phyloP scores from a whole-genome alignment of 2,888 invertebrate genomes.

The Drosophila tripunctata region DNA sequence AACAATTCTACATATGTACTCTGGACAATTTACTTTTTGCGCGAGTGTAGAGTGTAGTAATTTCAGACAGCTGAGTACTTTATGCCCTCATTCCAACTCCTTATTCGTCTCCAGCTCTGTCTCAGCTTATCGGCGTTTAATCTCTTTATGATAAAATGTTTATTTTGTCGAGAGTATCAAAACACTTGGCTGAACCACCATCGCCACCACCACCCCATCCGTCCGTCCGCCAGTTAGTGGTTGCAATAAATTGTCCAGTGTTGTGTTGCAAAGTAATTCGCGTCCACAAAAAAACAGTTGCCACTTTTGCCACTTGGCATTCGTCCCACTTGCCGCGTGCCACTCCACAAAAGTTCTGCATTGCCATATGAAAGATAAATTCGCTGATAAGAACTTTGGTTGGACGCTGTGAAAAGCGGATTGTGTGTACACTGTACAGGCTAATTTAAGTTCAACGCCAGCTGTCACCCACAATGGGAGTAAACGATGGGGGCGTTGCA shows the following conservation, averaged over 20 bases:
- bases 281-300: conserved; percentile 34
- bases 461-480: conserved; percentile 63
- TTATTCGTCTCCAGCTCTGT: background rate
- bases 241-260: conserved; percentile 71
- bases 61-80: conserved; percentile 8
- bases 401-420: conserved; percentile 64
- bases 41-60: background rate
- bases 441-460: conserved; percentile 80
- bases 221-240: conserved; percentile 43
- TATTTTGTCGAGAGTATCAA: conserved; percentile 70
- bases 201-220: conserved; percentile 4
- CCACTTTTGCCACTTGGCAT: conserved; percentile 2
- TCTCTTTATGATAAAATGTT: conserved; percentile 81
- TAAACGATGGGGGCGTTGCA: conserved; percentile 30
- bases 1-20: too few species aligned
- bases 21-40: too few species aligned
- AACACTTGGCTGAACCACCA: conserved; percentile 32
- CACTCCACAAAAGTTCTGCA: conserved; percentile 55
- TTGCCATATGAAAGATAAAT: conserved; percentile 78
- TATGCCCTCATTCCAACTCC: background rate
- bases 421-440: conserved; percentile 61
- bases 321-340: conserved; percentile 9
- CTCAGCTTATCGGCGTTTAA: conserved; percentile 69
- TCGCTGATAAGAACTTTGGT: conserved; percentile 73
- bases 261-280: conserved; percentile 53